A percentile compares a stretch with the other conserved stretches of the same genome.
Evolutionary conservation across 2,797 vertebrate genomes (phyloP).

Genomic region (Phoeniculus purpureus): DNA sequence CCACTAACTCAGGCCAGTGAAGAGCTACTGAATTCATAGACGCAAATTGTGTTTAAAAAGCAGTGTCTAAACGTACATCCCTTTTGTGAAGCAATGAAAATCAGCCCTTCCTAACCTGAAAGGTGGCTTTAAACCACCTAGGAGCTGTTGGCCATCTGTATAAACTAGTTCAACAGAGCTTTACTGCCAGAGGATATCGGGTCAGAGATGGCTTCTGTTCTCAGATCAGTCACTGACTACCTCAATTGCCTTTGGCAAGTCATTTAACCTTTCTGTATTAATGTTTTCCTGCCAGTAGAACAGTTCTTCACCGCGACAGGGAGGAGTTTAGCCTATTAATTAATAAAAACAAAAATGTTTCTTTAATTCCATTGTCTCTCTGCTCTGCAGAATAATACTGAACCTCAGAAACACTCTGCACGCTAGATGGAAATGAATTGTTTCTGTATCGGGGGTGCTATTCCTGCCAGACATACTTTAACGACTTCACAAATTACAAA

Average conservation of each 20-base stretch:
- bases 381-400: background rate
- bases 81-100: background rate
- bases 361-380: background rate
- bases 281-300: slow-evolving; percentile 6
- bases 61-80: background rate
- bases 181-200: slow-evolving; percentile 1
- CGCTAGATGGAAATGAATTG: background rate
- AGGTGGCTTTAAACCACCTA: background rate
- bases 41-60: background rate
- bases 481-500: background rate
- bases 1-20: background rate
- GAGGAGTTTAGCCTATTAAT: slow-evolving; percentile 8
- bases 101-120: background rate
- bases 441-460: background rate
- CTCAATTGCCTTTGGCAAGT: slow-evolving; percentile 49
- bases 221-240: slow-evolving; percentile 31
- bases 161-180: background rate
- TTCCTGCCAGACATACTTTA: background rate
- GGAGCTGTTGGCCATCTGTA: background rate
- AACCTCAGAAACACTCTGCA: background rate
- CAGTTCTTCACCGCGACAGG: background rate
- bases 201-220: slow-evolving; percentile 41
- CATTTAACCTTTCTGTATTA: slow-evolving; percentile 51
- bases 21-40: background rate
- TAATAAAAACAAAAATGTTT: background rate